Conservation (phyloP, 53 echinoderm and acorn worm species). For the Paracentrotus lividus region DNA sequence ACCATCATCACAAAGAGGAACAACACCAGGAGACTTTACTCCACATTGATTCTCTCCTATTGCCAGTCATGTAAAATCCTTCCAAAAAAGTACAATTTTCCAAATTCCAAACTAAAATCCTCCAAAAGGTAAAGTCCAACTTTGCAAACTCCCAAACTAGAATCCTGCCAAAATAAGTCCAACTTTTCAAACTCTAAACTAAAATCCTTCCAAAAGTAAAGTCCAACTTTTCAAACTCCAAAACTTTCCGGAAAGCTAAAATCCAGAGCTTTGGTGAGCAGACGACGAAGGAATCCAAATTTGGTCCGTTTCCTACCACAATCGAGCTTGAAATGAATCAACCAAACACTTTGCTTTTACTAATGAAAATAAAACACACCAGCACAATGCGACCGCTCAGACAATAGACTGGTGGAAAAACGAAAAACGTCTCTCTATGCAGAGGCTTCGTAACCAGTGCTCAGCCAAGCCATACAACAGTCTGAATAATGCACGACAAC, state of each 20-base stretch:
- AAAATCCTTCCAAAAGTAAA: constrained; percentile 27
- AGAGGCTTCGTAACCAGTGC: constrained; percentile 23
- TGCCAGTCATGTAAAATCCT: constrained; percentile 5
- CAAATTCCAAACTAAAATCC: not conserved
- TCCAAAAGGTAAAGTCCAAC: not conserved
- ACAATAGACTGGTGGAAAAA: constrained; percentile 43
- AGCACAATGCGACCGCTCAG: constrained; percentile 55
- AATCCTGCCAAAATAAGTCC: constrained; percentile 2
- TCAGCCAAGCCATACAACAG: constrained; percentile 46
- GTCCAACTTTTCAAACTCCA: not conserved
- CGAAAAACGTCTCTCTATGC: not conserved
- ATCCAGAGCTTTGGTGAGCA: not conserved
- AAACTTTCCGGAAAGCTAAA: not conserved
- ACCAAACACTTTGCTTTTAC: constrained; percentile 2
- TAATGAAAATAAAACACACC: constrained; percentile 64
- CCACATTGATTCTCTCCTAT: not conserved
- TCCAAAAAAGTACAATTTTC: constrained; percentile 32
- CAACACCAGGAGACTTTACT: not conserved
- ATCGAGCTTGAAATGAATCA: constrained; percentile 28
- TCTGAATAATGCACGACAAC: not conserved
- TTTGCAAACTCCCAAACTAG: too few species aligned
- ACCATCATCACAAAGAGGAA: constrained; percentile 49
- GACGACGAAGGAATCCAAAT: not conserved
- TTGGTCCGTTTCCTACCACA: constrained; percentile 5
- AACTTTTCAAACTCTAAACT: not conserved